Evolutionary conservation across 2,113 vertebrate genomes (phyloP), one percentile per base, ranked within the genome.

Genomic region (Penelope pileata): DNA sequence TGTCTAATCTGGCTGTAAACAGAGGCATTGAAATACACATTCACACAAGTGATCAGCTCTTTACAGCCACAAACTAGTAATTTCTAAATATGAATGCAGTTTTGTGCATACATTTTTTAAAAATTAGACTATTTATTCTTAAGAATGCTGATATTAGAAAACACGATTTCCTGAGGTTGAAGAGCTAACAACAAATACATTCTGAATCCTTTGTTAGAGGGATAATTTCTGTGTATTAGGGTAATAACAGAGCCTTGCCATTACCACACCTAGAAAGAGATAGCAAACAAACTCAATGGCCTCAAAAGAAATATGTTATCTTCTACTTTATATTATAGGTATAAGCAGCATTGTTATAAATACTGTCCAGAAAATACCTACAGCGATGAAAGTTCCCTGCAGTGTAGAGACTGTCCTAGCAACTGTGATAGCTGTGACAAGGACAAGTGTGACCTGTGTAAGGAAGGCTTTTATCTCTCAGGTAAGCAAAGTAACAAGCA

Each of bases 351-450:
- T 27, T 99, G 99, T 74, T 98, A 98, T 74, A 96, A 90, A 93
- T 94, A 83, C 47, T 99, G 99, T 70, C 99, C 99, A 14, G 97
- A 98, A 83, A 94, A 97, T 53, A 99, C 98, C n/a, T 99, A 98
- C 90, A 88, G 40, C n/a, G 96, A 96, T 47, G 92, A 97, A 17
- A 50, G 50, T 16, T 67, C 67, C 42, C 96, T 93, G 90, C 82
- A 70, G 40, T 99, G 99, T 86, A 84, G 53, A 80, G 90, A 96
- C 0, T 99, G 99, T 72, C 93, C 96, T 6, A 86, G 96, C 32
- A 93, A 90, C 54, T 99, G 99, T 50, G 72, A 75, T 9, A 97
- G 81, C 96, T 99, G 99, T 91, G 98, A 99, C 88, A 91, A 96
- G 53, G 76, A 95, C 5, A 96, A 97, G 70, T 99, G 99, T 95